These are phyloP conservation scores for Patella caerulea DNA, from an alignment of 2,888 invertebrate genomes.

Conservation along the genomic window DNA sequence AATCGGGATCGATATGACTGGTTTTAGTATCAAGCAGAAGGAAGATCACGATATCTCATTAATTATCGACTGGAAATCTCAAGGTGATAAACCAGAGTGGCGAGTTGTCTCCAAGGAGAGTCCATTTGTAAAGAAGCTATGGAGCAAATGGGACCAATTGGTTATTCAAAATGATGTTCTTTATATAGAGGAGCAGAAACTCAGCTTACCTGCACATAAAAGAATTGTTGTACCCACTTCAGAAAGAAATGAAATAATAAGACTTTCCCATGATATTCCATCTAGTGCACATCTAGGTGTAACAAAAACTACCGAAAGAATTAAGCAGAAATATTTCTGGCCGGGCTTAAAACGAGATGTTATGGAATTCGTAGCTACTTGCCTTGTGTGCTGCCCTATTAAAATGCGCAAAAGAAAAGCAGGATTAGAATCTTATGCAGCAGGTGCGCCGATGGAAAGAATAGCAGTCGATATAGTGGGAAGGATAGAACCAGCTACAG, in stretches of 20 bases:
- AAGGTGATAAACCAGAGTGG: not conserved
- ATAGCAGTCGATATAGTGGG: conserved; percentile 32
- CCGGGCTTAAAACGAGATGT: conserved; percentile 12
- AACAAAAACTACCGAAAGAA: not conserved
- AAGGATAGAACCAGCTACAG: conserved; percentile 27
- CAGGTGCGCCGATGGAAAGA: conserved; percentile 32
- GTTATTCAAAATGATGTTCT: not conserved
- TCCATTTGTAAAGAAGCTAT: not conserved
- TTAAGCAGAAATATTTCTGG: conserved; percentile 17
- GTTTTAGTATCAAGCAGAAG: not conserved
- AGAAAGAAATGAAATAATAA: not conserved
- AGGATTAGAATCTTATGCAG: not conserved
- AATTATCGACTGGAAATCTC: not conserved
- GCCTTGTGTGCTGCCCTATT: not conserved
- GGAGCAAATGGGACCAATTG: not conserved
- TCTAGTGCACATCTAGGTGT: not conserved
- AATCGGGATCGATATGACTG: not conserved
- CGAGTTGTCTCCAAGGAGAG: not conserved
- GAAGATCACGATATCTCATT: conserved; percentile 1
- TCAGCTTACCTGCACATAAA: not conserved
- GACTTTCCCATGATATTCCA: not conserved
- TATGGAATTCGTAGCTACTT: not conserved
- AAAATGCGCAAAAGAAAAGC: not conserved
- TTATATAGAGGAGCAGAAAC: not conserved
- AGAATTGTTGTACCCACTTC: not conserved